Evolutionary conservation across 2,797 vertebrate genomes (phyloP), one percentile per base, ranked within the genome.

Genomic region (Schizothorax lantsangensis): DNA sequence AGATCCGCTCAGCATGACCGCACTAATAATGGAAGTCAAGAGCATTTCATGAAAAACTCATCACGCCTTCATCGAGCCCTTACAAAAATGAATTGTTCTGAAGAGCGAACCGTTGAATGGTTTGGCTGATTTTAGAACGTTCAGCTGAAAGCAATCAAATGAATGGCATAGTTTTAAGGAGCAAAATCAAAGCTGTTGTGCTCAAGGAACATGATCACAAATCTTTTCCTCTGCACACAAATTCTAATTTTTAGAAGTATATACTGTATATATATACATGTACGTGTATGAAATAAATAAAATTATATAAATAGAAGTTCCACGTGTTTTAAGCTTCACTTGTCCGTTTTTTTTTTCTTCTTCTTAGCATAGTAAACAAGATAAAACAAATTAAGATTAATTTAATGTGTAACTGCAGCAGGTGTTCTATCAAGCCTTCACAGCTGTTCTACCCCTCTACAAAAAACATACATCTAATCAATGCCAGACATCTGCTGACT

Each of bases 1-100:
- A 74, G 26, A 49, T 77, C 19, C 3, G 8, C 83, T 49, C 43
- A 47, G 66, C 80, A 45, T 73, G 81, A 73, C 33, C 6, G 1
- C 69, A 54, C 75, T 85, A 49, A 26, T 84, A 84, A 88, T 84
- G 36, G 21, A 72, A 86, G 80, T 84, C 75, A 80, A 85, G 81
- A 69, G 77, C 1, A 38, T 62, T 62, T 72, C 79, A 79, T 81
- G 85, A 84, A 86, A 79, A 66, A 75, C 74, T 75, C 62, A 64
- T 66, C 66, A 77, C 9, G 15, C 80, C 79, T 84, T 57, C 62
- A 84, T 86, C 43, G 21, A 45, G 15, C 45, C 45, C 49, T 80
- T 79, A 54, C 62, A 52, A 52, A 26, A 69, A 69, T 62, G 59
- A 84, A 86, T 86, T 86, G 81, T 66, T 45, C 79, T 47, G 68